These are phyloP conservation scores for Drosophila formosana DNA, from an alignment of 2,888 invertebrate species.

Conservation along the genomic window DNA sequence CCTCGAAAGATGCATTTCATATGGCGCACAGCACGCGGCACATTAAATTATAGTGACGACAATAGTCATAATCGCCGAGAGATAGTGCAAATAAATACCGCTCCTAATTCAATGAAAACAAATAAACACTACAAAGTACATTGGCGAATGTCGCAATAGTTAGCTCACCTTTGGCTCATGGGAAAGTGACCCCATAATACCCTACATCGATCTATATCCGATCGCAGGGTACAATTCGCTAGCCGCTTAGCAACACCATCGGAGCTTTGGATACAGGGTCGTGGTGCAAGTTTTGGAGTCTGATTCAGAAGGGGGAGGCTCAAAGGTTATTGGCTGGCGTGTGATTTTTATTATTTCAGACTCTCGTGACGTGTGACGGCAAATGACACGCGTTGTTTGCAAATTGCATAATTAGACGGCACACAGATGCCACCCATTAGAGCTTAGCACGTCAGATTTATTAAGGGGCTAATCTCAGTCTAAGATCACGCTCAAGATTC, in stretches of 20 bases:
- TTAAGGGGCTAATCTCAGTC: background rate
- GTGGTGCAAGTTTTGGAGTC: background rate
- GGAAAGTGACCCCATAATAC: background rate
- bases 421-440: constrained; percentile 10
- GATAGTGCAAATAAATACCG: background rate
- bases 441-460: constrained; percentile 9
- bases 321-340: constrained; percentile 19
- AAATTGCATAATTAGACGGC: constrained; percentile 17
- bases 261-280: background rate
- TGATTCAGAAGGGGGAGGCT: background rate
- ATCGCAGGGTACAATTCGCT: constrained; percentile 22
- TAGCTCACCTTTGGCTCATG: background rate
- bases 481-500: constrained; percentile 16
- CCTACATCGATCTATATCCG: background rate
- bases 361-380: constrained; percentile 11
- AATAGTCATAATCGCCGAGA: background rate
- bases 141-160: background rate
- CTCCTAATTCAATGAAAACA: too few relatives aligned
- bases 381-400: background rate
- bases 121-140: background rate
- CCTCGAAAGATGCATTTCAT: background rate
- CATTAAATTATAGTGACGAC: background rate
- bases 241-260: constrained; percentile 30
- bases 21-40: background rate
- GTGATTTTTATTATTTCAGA: constrained; percentile 1